A percentile compares a stretch with the other conserved stretches of the same genome.
Evolutionary conservation across 2,113 vertebrate species (phyloP).

Genomic region (Mastomys natalensis): DNA sequence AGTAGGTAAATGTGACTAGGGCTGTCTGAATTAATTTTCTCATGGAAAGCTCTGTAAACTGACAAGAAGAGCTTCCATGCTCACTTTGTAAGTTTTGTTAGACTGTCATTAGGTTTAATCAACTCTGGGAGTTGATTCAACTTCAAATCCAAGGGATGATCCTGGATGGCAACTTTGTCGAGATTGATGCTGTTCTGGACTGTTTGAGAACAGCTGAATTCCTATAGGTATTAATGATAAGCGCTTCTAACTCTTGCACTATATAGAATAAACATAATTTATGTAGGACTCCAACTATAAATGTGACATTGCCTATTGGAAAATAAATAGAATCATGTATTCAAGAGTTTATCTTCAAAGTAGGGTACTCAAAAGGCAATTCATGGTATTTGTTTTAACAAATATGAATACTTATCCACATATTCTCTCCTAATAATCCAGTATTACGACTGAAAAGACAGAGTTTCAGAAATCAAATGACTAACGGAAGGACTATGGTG

Average conservation of each 20-base stretch:
- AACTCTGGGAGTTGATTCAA: background rate
- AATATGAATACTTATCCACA: background rate
- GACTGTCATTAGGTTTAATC: background rate
- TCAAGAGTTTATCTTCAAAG: constrained; percentile 18
- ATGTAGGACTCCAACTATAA: constrained; percentile 19
- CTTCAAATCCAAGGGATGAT: background rate
- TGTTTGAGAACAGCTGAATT: background rate
- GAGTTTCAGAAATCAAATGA: constrained; percentile 3
- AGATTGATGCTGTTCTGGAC: constrained; percentile 7
- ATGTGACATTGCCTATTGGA: background rate
- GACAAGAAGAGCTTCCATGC: background rate
- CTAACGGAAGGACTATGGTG: background rate
- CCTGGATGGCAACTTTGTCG: background rate
- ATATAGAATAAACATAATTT: background rate
- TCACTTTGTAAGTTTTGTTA: constrained; percentile 5
- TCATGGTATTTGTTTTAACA: background rate
- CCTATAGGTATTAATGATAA: background rate
- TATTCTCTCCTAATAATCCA: background rate
- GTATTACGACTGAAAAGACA: background rate
- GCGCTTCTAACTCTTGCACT: background rate
- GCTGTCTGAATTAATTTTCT: constrained; percentile 9
- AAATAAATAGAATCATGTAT: constrained; percentile 17
- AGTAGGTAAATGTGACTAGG: background rate
- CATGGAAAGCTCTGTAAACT: constrained; percentile 15
- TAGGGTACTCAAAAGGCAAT: background rate